Conservation (phyloP, 2,113 vertebrate species). For the Carettochelys insculpta region DNA sequence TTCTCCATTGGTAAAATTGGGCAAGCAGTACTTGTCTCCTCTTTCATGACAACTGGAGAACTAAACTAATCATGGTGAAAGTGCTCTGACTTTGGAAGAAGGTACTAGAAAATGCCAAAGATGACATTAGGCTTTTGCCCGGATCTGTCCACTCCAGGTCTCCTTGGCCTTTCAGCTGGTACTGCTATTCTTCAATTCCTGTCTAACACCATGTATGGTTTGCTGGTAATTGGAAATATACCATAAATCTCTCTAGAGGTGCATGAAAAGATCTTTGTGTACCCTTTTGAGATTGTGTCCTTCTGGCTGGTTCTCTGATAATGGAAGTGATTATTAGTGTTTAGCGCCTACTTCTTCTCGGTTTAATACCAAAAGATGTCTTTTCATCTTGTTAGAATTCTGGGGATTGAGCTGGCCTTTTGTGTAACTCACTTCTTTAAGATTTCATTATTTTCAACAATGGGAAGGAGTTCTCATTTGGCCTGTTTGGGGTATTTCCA, state of each 20-base stretch:
- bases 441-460: conserved; percentile 71
- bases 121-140: background rate
- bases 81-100: background rate
- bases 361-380: background rate
- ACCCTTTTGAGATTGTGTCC: background rate
- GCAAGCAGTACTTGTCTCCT: background rate
- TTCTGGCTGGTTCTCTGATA: background rate
- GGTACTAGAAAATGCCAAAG: background rate
- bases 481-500: conserved; percentile 57
- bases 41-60: background rate
- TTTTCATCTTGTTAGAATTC: background rate
- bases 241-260: background rate
- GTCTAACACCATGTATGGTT: background rate
- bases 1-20: conserved; percentile 17
- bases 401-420: conserved; percentile 4
- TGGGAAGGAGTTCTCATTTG: conserved; percentile 63
- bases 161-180: background rate
- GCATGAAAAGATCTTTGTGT: conserved; percentile 3
- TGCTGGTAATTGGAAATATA: background rate
- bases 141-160: background rate
- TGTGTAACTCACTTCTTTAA: conserved; percentile 38
- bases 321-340: background rate
- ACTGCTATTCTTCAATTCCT: background rate
- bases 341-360: conserved; percentile 3
- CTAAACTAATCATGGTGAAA: background rate